A percentile compares a stretch with the other conserved stretches of the same genome.
phyloP scores from a whole-genome alignment of 2,888 invertebrate genomes.

The Eristalis arbustorum region DNA sequence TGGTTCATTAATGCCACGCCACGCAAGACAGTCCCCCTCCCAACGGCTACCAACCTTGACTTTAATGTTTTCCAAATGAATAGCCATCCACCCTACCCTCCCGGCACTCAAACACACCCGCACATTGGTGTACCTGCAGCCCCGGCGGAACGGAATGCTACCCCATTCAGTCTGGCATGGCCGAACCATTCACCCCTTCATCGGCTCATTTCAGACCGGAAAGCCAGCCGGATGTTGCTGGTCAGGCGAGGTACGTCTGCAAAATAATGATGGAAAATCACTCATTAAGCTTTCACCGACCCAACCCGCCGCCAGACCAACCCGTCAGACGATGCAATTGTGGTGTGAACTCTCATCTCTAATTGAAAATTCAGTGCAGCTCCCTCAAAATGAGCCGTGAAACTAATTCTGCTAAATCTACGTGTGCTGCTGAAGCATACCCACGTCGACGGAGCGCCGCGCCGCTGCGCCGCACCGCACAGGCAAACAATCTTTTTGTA shows the following conservation, averaged over 20 bases:
- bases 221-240: constrained; percentile 48
- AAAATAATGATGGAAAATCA: constrained; percentile 55
- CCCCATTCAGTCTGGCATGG: background rate
- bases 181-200: background rate
- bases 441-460: background rate
- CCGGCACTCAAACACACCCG: background rate
- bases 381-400: constrained; percentile 54
- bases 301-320: background rate
- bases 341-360: constrained; percentile 56
- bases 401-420: constrained; percentile 46
- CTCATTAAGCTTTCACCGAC: constrained; percentile 52
- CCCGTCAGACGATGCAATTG: constrained; percentile 33
- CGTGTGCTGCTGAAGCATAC: background rate
- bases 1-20: too few relatives aligned
- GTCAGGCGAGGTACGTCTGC: constrained; percentile 25
- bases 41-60: too few relatives aligned
- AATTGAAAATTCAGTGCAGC: constrained; percentile 65
- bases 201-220: constrained; percentile 48
- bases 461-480: background rate
- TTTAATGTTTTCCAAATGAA: background rate
- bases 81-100: background rate
- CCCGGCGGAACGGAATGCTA: background rate
- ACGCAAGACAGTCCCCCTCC: too few relatives aligned
- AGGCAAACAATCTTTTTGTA: constrained; percentile 26
- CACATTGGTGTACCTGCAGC: background rate